A percentile compares a stretch with the other conserved stretches of the same genome.
phyloP scores from a whole-genome alignment of 1,140 invertebrate species.

The Musca domestica region DNA sequence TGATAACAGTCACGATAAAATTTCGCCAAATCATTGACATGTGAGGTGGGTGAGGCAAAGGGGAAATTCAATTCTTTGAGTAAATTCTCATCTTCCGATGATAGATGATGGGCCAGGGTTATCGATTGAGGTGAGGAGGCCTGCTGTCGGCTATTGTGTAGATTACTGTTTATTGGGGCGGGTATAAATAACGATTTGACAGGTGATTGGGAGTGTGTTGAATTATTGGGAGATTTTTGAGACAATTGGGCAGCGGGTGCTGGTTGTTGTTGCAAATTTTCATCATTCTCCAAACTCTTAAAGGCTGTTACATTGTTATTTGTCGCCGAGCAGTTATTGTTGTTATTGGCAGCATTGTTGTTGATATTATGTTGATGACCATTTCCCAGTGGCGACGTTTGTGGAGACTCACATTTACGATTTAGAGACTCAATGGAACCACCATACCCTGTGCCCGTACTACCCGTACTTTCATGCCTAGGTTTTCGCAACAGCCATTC shows the following conservation, averaged over 20 bases:
- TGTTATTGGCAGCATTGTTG: conserved; percentile 32
- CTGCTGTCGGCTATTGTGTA: conserved; percentile 1
- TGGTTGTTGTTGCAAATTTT: conserved; percentile 16
- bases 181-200: conserved; percentile 47
- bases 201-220: conserved; percentile 36
- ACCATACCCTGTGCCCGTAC: conserved; percentile 18
- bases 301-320: conserved; percentile 46
- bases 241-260: background rate
- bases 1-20: conserved; percentile 79
- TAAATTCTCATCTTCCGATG: conserved; percentile 43
- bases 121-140: conserved; percentile 10
- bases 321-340: conserved; percentile 37
- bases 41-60: conserved; percentile 58
- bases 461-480: conserved; percentile 34
- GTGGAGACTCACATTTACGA: conserved; percentile 36
- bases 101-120: conserved; percentile 20
- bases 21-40: conserved; percentile 65
- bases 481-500: conserved; percentile 59
- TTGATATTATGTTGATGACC: conserved; percentile 56
- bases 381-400: conserved; percentile 20
- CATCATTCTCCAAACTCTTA: conserved; percentile 45
- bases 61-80: conserved; percentile 56
- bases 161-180: conserved; percentile 33
- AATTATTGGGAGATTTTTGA: conserved; percentile 11
- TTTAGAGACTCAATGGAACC: conserved; percentile 47